Conservation (phyloP, 64 coral and sea anemone species). For the Pachyseris speciosa region DNA sequence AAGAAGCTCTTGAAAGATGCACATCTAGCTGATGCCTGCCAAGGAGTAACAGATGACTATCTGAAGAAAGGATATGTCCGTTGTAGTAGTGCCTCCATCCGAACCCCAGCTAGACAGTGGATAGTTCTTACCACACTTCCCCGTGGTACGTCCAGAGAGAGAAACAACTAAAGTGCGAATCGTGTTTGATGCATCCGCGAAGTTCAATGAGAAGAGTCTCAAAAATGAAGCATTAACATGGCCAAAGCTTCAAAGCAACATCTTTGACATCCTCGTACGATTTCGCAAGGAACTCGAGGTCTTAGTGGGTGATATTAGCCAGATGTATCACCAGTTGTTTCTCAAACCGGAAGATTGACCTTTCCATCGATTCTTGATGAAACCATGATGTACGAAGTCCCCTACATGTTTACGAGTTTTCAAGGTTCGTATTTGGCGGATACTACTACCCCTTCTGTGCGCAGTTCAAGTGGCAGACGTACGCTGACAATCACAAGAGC, state of each 20-base stretch:
- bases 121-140: slow-evolving; percentile 75
- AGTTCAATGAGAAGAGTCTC: slow-evolving; percentile 71
- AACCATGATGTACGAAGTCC: slow-evolving; percentile 21
- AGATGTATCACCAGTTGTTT: slow-evolving; percentile 83
- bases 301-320: slow-evolving; percentile 73
- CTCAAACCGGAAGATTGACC: slow-evolving; percentile 59
- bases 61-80: slow-evolving; percentile 63
- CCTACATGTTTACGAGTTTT: slow-evolving; percentile 41
- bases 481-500: slow-evolving; percentile 38
- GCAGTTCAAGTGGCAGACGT: slow-evolving; percentile 74
- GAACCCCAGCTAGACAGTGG: slow-evolving; percentile 59
- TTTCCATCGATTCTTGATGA: slow-evolving; percentile 73
- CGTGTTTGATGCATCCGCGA: slow-evolving; percentile 80
- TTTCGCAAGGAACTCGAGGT: slow-evolving; percentile 71
- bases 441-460: slow-evolving; percentile 84
- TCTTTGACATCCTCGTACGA: slow-evolving; percentile 71
- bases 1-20: slow-evolving; percentile 22
- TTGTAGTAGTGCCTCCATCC: slow-evolving; percentile 40
- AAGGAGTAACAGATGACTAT: slow-evolving; percentile 64
- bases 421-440: slow-evolving; percentile 75
- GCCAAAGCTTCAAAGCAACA: slow-evolving; percentile 71
- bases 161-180: too few species aligned
- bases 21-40: slow-evolving; percentile 25
- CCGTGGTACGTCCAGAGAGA: slow-evolving; percentile 65
- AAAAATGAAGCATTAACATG: slow-evolving; percentile 75